Percentiles rank a stretch among this genome's conserved stretches.
These are phyloP conservation scores for Xenentodon cancila DNA, from an alignment of 2,797 vertebrate genomes.

Conservation along the genomic window DNA sequence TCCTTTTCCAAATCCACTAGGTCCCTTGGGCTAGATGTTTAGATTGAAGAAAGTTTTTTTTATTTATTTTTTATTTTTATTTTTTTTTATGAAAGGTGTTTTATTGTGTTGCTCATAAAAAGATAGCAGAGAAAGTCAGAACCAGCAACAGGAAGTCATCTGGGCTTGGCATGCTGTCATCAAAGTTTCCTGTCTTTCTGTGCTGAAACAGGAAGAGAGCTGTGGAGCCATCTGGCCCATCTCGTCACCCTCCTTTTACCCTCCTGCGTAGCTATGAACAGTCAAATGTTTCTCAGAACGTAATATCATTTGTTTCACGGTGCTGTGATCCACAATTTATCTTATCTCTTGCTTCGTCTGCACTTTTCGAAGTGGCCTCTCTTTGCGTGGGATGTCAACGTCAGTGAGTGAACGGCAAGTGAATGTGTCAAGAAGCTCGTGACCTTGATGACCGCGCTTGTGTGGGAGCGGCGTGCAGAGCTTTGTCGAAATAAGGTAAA, in stretches of 20 bases:
- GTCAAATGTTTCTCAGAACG: conserved; percentile 8
- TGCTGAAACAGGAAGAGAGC: conserved; percentile 57
- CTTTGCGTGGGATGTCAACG: conserved; percentile 37
- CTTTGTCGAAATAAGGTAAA: conserved; percentile 33
- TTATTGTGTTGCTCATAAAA: conserved; percentile 9
- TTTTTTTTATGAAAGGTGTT: conserved; percentile 13
- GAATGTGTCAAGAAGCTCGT: conserved; percentile 43
- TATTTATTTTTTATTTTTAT: neutral
- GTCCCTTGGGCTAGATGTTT: conserved; percentile 77
- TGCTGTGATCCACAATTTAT: conserved; percentile 7
- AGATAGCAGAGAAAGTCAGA: conserved; percentile 20
- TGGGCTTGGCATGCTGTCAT: conserved; percentile 40
- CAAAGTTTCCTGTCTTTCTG: conserved; percentile 51
- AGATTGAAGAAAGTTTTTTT: neutral
- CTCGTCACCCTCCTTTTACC: conserved; percentile 32
- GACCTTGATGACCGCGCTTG: conserved; percentile 54
- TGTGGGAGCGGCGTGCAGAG: conserved; percentile 32
- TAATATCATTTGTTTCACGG: conserved; percentile 17
- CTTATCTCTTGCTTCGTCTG: conserved; percentile 31
- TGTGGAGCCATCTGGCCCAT: conserved; percentile 55
- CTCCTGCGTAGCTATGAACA: conserved; percentile 13
- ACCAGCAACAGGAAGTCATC: conserved; percentile 48
- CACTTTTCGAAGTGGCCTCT: conserved; percentile 35
- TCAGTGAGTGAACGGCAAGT: conserved; percentile 52
- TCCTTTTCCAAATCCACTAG: conserved; percentile 39